phyloP scores from a whole-genome alignment of 2,888 invertebrate species.

The Habrosyne pyritoides region DNA sequence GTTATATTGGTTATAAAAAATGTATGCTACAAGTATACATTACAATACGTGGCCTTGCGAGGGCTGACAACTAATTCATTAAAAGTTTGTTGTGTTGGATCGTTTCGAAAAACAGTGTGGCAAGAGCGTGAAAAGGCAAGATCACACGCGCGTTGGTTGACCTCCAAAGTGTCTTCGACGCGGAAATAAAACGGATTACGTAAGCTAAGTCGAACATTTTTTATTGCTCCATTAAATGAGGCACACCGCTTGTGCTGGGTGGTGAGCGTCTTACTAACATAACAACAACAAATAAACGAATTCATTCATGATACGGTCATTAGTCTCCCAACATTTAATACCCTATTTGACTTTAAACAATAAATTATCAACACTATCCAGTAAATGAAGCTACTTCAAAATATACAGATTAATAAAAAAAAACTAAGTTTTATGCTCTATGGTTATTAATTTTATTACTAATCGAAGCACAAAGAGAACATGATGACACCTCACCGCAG shows the following conservation, averaged over 20 bases:
- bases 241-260: constrained; percentile 74
- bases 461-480: too few relatives aligned
- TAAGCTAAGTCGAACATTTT: constrained; percentile 81
- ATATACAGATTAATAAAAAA: too few relatives aligned
- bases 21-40: too few relatives aligned
- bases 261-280: constrained; percentile 60
- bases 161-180: constrained; percentile 69
- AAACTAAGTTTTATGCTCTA: too few relatives aligned
- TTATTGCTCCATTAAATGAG: constrained; percentile 82
- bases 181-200: constrained; percentile 82
- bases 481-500: too few relatives aligned
- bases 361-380: too few relatives aligned
- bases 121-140: constrained; percentile 38
- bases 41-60: too few relatives aligned
- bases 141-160: constrained; percentile 70
- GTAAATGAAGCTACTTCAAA: too few relatives aligned
- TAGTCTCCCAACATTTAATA: constrained; percentile 65
- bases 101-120: constrained; percentile 26
- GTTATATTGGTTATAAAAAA: too few relatives aligned
- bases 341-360: constrained; percentile 18
- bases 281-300: constrained; percentile 62
- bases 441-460: too few relatives aligned
- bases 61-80: too few relatives aligned
- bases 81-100: background rate
- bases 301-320: constrained; percentile 63